Evolutionary conservation across 2,113 vertebrate genomes (phyloP).

Genomic region (Pangasianodon gigas): DNA sequence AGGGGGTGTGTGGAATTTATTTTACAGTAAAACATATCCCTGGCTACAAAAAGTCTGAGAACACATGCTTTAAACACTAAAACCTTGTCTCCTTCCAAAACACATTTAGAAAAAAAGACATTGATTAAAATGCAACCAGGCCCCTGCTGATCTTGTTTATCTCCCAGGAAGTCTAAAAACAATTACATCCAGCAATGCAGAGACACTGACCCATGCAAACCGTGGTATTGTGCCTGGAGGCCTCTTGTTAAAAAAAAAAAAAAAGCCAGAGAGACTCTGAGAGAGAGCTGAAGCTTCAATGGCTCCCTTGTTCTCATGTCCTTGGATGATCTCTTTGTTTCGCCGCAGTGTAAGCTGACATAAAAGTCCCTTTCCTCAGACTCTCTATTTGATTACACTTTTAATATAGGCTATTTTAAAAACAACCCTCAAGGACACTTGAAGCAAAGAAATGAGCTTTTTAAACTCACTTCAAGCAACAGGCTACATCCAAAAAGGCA

Average conservation of each 20-base stretch:
- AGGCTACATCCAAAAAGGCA: neutral
- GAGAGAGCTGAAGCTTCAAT: conserved; percentile 35
- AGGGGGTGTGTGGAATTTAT: neutral
- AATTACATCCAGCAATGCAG: conserved; percentile 8
- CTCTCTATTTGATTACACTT: neutral
- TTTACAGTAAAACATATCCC: neutral
- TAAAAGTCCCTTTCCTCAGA: conserved; percentile 1
- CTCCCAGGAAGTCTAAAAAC: conserved; percentile 15
- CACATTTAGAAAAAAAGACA: neutral
- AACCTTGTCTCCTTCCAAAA: neutral
- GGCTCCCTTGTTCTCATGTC: conserved; percentile 44
- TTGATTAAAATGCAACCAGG: neutral
- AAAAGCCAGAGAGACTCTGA: neutral
- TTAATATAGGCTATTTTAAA: neutral
- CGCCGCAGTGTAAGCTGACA: neutral
- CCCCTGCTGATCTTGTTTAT: neutral
- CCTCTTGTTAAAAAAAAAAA: neutral
- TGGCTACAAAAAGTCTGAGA: neutral
- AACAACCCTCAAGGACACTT: neutral
- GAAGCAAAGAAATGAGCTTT: neutral
- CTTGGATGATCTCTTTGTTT: conserved; percentile 32
- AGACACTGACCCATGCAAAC: conserved; percentile 23
- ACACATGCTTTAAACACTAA: neutral
- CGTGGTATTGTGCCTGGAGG: conserved; percentile 27
- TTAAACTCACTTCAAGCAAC: neutral